Evolutionary conservation across 2,888 invertebrate species (phyloP), one percentile per base, ranked within the genome.

Genomic region (Caenorhabditis afra): DNA sequence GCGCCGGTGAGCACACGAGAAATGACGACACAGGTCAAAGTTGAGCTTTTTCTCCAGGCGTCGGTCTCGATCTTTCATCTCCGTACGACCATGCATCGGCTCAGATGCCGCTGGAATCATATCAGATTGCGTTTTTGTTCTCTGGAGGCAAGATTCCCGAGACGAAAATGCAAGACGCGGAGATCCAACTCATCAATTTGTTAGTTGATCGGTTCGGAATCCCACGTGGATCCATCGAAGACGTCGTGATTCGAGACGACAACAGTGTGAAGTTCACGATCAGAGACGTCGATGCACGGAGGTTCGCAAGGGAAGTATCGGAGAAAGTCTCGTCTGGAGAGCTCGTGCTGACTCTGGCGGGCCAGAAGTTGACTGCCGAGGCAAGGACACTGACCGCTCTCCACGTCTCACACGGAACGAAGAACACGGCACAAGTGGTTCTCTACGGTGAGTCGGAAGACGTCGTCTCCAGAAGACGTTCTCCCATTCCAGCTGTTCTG

Each of bases 81-180:
- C 80, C 84, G 8, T 68, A 81, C 68, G 82, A 82, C 58, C 79
- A 83, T 47, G 83, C 80, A 22, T 59, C 53, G 16, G 75, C 64
- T 22, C 58, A 61, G 11, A 12, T 65, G 10, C 71, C 81, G 3
- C 58, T 65, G 16, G 85, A 85, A 58, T 70, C 83, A 5, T 83
- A 85, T 66, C 76, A 84, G 49, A 70, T 88, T 22, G 86, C 85
- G 11, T 88, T 88, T 55, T 68, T 83, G 12, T 76, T 88, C 11
- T 82, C 83, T 1, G 88, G 88, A 47, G 83, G 83, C n/a, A 67
- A 75, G 18, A 74, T 82, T 23, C 62, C 79, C 16, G 47, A 18
- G 16, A 52, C 73, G 10, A 81, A 82, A 45, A 80, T 70, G 18
- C 62, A 78, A 37, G 83, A 74, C 23, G 78, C 81, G 45, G 84